Base-by-base conservation (phyloP, 2,888 invertebrate genomes). In the Ormia ochracea region DNA sequence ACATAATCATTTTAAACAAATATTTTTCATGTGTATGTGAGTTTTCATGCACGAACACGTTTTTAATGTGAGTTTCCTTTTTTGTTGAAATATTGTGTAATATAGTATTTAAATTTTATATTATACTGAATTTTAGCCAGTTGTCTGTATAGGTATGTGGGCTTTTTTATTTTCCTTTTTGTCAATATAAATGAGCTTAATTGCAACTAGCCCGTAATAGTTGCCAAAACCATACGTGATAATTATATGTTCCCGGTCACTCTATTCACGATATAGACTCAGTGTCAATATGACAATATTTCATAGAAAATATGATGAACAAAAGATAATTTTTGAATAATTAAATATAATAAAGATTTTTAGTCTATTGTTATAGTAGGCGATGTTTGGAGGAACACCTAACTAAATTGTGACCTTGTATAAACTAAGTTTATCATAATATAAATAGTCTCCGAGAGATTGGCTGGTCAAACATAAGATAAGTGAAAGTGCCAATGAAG, bases 211-310 rank as follows among this genome's bases (percentile, higher is more conserved):
- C 69, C 61, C 48, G 61, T 48, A 63, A 69, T 48, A 63, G 61
- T 63, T 76, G 76, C 76, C 63, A 76, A 76, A 66, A 69, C 63
- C 38, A 69, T 38, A 69, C 38, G 54, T 45, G 54, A 23, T 69
- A 63, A 63, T 76, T 56, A 56, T 54, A 31, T n/a, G 19, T 69
- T 54, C 38, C 48, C 23, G 50, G 12, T 9, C 17, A 23, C 10
- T 38, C n/a, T 17, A 23, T 56, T 45, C 17, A 45, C 14, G 43
- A 33, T 41, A 45, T 23, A 23, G 54, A 43, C 31, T 43, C 21
- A 12, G 19, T 21, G 19, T 2, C 14, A 54, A 17, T 66, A 43
- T 21, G 54, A 41, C 43, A 43, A 54, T 45, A 45, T 45, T 38
- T 52, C 28, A 17, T 14, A 7, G n/a, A 52, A 31, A 52, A 23